phyloP scores from a whole-genome alignment of 2,113 vertebrate genomes.

The Cynopterus brachyotis region DNA sequence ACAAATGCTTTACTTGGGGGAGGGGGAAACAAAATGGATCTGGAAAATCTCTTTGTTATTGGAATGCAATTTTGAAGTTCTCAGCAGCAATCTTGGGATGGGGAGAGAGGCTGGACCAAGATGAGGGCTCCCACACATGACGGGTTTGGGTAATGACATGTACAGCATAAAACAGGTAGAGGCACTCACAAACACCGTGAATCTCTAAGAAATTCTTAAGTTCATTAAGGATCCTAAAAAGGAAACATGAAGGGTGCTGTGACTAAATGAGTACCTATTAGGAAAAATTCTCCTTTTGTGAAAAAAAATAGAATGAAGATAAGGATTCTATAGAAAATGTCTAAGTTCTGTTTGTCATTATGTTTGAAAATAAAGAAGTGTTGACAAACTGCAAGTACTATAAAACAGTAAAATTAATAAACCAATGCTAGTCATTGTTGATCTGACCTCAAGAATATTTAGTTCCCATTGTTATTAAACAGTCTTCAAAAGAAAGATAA shows the following conservation, averaged over 20 bases:
- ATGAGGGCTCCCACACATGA: neutral
- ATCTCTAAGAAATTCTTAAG: neutral
- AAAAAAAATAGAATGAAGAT: neutral
- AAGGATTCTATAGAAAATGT: neutral
- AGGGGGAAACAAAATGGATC: neutral
- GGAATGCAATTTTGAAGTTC: neutral
- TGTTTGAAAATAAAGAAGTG: conserved; percentile 2
- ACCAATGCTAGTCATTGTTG: neutral
- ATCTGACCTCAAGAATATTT: neutral
- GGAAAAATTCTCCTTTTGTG: neutral
- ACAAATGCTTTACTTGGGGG: neutral
- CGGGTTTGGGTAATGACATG: neutral
- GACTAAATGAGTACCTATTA: neutral
- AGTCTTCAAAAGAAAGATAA: conserved; percentile 13
- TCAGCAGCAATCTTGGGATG: neutral
- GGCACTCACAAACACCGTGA: neutral
- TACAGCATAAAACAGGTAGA: neutral
- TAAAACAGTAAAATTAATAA: conserved; percentile 22
- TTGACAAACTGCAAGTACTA: neutral
- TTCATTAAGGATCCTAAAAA: neutral
- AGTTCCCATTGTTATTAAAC: neutral
- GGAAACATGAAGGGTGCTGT: neutral
- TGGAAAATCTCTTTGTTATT: neutral
- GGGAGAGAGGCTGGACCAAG: neutral
- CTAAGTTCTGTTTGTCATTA: neutral